A percentile compares a stretch with the other conserved stretches of the same genome.
Evolutionary conservation across 2,113 vertebrate genomes (phyloP).

Genomic region (Nycticebus coucang): DNA sequence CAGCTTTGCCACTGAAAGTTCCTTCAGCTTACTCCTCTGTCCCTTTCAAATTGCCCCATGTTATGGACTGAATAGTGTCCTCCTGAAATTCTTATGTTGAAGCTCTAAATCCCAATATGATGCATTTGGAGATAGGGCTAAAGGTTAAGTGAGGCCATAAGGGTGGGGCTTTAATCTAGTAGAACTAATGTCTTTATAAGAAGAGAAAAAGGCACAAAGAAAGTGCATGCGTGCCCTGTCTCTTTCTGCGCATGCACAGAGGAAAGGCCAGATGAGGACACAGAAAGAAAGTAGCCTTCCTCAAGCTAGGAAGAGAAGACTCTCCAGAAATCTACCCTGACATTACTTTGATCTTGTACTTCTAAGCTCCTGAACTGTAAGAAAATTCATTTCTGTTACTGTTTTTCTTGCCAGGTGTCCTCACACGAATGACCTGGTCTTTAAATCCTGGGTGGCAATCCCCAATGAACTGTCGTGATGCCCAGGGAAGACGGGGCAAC

Average conservation of each 20-base stretch:
- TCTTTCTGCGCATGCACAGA: neutral
- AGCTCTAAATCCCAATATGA: neutral
- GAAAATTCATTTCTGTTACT: neutral
- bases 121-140: neutral
- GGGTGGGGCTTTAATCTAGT: neutral
- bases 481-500: no score
- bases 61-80: neutral
- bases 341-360: neutral
- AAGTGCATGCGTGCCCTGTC: accelerated
- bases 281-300: neutral
- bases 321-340: neutral
- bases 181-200: neutral
- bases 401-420: no score
- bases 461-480: no score
- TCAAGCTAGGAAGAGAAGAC: neutral
- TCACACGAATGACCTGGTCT: no score
- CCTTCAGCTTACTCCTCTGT: neutral
- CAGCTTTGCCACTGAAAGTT: neutral
- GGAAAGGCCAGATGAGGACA: neutral
- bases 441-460: no score
- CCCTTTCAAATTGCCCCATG: neutral
- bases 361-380: neutral
- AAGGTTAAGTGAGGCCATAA: neutral
- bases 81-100: neutral
- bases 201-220: neutral